Conservation (phyloP, 2,797 vertebrate species). For the Gadopsis bispinosus region DNA sequence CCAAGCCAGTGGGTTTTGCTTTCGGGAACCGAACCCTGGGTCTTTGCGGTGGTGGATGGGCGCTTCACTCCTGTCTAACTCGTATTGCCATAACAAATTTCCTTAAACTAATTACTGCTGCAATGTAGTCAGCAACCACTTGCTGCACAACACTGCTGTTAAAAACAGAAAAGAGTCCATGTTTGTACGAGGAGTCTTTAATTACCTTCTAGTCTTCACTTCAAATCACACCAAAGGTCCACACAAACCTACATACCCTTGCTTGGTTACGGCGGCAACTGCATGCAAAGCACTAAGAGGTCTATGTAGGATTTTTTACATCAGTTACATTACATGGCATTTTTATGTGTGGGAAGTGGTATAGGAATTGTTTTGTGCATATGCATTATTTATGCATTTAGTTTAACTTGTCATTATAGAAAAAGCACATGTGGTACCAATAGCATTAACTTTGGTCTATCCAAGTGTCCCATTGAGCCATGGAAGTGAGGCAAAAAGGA, state of each 20-base stretch:
- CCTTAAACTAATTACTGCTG: slow-evolving; percentile 31
- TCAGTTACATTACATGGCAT: not conserved
- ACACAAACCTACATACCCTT: not conserved
- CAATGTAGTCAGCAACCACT: slow-evolving; percentile 4
- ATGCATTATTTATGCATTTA: not conserved
- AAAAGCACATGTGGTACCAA: no score
- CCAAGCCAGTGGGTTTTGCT: not conserved
- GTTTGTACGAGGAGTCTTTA: slow-evolving; percentile 20
- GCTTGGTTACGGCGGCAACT: not conserved
- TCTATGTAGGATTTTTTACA: not conserved
- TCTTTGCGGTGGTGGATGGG: not conserved
- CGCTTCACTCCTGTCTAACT: not conserved
- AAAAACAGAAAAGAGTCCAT: slow-evolving; percentile 24
- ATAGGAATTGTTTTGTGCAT: not conserved
- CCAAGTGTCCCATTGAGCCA: no score
- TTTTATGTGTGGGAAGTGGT: not conserved
- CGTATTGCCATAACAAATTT: not conserved
- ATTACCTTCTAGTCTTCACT: slow-evolving; percentile 19
- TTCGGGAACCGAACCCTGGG: slow-evolving; percentile 2
- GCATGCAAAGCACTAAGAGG: not conserved
- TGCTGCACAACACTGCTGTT: slow-evolving; percentile 17
- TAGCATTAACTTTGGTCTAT: no score
- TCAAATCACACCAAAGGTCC: not conserved
- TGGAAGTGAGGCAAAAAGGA: no score
- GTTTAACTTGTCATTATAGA: no score